Evolutionary conservation across 2,888 invertebrate species (phyloP), one percentile per base, ranked within the genome.

Genomic region (Apomyelois bistriatella): DNA sequence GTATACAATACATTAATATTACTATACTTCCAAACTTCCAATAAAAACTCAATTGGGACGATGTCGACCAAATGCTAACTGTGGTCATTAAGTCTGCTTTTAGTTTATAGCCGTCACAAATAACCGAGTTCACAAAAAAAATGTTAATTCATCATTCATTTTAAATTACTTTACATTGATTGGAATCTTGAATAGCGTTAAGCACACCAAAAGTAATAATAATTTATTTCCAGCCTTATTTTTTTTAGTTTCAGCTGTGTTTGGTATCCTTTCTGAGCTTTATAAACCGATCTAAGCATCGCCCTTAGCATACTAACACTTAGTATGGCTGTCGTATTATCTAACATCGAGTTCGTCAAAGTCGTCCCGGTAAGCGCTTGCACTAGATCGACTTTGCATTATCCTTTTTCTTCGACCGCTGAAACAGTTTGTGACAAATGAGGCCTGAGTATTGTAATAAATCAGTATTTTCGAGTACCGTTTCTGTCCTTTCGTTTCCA

Each of bases 371-470:
- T 79, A 79, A 78, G 76, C 70, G 76, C 68, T 76, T 64, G 65
- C 63, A 66, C 69, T 65, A 70, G 76, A 80, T 77, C 74, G 65
- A 66, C 70, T 70, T 74, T 70, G 68, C 70, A 71, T 80, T 76
- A 79, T 74, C 78, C 74, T 77, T 80, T 80, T 76, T 60, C 70
- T 66, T 76, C 64, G 67, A 65, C 70, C 72, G 74, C 72, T 79
- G 79, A 82, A 82, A 79, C 76, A 74, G 71, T 73, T 72, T 62
- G 67, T 84, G 80, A 84, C 83, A 78, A 84, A 85, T 78, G 79
- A 82, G 74, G 71, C 71, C 5, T 74, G 77, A 76, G 75, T 67
- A 72, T 62, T 63, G 64, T 72, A 65, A 81, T 84, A 80, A 82
- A 82, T 84, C 81, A 79, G 74, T 71, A 73, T n/a, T n/a, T n/a